Evolutionary conservation across 2,797 vertebrate species (phyloP).

Genomic region (Gymnopithys bicolor): DNA sequence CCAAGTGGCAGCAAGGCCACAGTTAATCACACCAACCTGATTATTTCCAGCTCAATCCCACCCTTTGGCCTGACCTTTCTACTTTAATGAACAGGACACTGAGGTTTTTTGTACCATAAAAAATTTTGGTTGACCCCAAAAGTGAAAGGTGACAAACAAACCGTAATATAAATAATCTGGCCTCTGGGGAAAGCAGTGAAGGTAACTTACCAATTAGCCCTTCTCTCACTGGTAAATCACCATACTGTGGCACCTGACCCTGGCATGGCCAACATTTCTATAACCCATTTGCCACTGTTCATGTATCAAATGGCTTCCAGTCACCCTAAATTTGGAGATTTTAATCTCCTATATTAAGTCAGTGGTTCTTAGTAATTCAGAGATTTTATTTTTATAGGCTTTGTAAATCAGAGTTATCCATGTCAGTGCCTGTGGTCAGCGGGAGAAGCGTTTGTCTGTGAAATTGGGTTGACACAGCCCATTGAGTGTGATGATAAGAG

Average conservation of each 20-base stretch:
- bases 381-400: constrained; percentile 80
- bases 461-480: constrained; percentile 84
- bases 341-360: constrained; percentile 79
- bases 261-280: constrained; percentile 60
- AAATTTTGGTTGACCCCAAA: constrained; percentile 19
- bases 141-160: constrained; percentile 26
- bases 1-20: not conserved
- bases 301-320: constrained; percentile 67
- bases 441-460: constrained; percentile 81
- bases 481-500: constrained; percentile 78
- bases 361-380: constrained; percentile 71
- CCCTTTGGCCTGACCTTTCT: constrained; percentile 53
- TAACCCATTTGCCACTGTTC: constrained; percentile 56
- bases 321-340: constrained; percentile 73
- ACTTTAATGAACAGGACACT: not conserved
- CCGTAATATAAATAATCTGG: not conserved
- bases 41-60: constrained; percentile 15
- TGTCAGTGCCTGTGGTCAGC: constrained; percentile 73
- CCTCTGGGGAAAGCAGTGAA: not conserved
- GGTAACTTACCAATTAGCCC: constrained; percentile 63
- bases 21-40: constrained; percentile 3
- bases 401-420: constrained; percentile 82
- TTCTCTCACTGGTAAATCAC: constrained; percentile 44
- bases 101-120: constrained; percentile 13
- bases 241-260: not conserved